phyloP scores from a whole-genome alignment of 2,797 vertebrate genomes.

The Lithobates sylvaticus region DNA sequence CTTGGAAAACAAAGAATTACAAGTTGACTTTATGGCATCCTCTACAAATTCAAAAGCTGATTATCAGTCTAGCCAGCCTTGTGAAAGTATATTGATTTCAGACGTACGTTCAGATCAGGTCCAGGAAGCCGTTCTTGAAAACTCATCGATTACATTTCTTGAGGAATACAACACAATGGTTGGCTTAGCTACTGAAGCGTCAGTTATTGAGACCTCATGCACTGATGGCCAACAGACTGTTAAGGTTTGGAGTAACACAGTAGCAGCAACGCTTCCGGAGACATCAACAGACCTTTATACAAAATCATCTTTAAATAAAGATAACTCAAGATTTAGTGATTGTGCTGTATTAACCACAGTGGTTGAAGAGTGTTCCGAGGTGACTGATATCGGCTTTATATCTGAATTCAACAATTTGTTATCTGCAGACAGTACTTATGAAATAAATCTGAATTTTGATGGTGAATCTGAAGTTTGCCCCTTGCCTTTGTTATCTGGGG shows the following conservation, averaged over 20 bases:
- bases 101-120: neutral
- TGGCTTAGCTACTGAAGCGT: neutral
- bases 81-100: neutral
- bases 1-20: neutral
- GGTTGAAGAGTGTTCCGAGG: neutral
- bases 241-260: neutral
- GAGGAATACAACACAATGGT: neutral
- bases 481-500: neutral
- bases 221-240: neutral
- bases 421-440: conserved; percentile 1
- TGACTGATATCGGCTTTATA: neutral
- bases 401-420: neutral
- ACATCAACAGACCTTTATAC: too few relatives aligned
- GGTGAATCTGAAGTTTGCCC: neutral
- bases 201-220: neutral
- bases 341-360: neutral
- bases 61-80: neutral
- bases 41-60: neutral
- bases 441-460: neutral
- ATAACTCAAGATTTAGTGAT: neutral
- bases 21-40: neutral
- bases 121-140: neutral
- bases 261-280: neutral
- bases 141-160: neutral
- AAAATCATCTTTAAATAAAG: neutral